Evolutionary conservation across 1,140 invertebrate species (phyloP), one percentile per base, ranked within the genome.

Genomic region (Meloidogyne floridensis): DNA sequence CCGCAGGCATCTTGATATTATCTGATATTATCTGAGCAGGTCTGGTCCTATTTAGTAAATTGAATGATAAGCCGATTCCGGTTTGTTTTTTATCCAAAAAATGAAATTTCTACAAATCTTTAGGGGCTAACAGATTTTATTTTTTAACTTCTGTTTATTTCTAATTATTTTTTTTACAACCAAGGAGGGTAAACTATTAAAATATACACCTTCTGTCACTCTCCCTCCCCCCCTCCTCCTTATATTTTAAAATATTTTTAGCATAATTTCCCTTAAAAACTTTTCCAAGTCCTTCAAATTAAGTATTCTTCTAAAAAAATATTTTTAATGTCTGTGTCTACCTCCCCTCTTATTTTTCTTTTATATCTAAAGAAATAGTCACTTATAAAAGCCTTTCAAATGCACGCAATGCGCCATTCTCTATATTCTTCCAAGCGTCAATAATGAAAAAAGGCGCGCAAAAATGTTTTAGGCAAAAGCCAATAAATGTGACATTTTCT

Each of bases 311-410:
- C 6, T 65, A 65, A n/a, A 65, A 65, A 65, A n/a, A n/a, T 65
- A 65, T 65, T n/a, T n/a, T 15, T 65, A 65, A 47, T 47, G 47
- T 47, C 47, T 47, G 32, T 59, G 59, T 65, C 59, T 65, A n/a
- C 15, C n/a, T 65, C 59, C n/a, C n/a, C 4, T 59, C 5, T 11
- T 56, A 4, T 59, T 15, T 9, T 59, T 15, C 7, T 65, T 65
- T n/a, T 59, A 15, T 65, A n/a, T 15, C 10, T 15, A 15, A 65
- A 65, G 10, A 11, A 65, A 65, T n/a, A 65, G 13, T 65, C 59
- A 65, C 59, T n/a, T 65, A 59, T 59, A 65, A 65, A 65, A 65
- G n/a, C 59, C 59, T 65, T 65, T 65, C n/a, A 65, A 65, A 65
- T 65, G 59, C 59, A n/a, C 59, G 59, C 59, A 65, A 65, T 65